These are phyloP conservation scores for Psilanteris sp. DNA, from an alignment of 1,140 invertebrate species.

Conservation along the genomic window DNA sequence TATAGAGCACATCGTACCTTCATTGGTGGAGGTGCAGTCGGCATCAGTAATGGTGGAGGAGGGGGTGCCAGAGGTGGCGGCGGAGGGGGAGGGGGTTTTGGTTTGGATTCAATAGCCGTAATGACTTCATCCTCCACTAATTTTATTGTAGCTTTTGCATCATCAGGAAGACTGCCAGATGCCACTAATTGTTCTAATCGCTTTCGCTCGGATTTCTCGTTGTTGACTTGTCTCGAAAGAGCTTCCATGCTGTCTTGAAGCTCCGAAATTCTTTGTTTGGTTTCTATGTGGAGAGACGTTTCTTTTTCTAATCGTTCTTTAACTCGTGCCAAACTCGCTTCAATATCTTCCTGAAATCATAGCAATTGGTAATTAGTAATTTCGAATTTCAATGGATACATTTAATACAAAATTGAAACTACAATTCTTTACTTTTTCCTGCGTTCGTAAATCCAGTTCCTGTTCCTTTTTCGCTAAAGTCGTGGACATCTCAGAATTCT, in stretches of 20 bases:
- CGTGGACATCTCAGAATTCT: constrained; percentile 92
- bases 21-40: constrained; percentile 81
- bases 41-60: constrained; percentile 81
- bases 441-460: constrained; percentile 91
- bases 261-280: constrained; percentile 88
- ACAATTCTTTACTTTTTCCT: constrained; percentile 85
- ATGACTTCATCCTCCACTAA: constrained; percentile 79
- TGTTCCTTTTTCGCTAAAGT: constrained; percentile 95
- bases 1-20: constrained; percentile 71
- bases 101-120: constrained; percentile 74
- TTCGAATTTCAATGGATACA: too few species aligned
- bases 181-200: constrained; percentile 91
- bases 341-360: constrained; percentile 88
- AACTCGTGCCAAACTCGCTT: constrained; percentile 89
- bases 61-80: constrained; percentile 83
- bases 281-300: constrained; percentile 91
- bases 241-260: constrained; percentile 81
- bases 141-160: constrained; percentile 87
- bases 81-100: constrained; percentile 79
- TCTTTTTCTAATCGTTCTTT: constrained; percentile 95
- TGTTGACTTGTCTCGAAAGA: constrained; percentile 84
- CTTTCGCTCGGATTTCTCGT: constrained; percentile 89
- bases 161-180: constrained; percentile 93
- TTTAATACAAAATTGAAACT: neutral
- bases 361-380: too few species aligned